A percentile compares a stretch with the other conserved stretches of the same genome.
These are phyloP conservation scores for Sarcophaga carnaria DNA, from an alignment of 2,888 invertebrate species.

Conservation along the genomic window DNA sequence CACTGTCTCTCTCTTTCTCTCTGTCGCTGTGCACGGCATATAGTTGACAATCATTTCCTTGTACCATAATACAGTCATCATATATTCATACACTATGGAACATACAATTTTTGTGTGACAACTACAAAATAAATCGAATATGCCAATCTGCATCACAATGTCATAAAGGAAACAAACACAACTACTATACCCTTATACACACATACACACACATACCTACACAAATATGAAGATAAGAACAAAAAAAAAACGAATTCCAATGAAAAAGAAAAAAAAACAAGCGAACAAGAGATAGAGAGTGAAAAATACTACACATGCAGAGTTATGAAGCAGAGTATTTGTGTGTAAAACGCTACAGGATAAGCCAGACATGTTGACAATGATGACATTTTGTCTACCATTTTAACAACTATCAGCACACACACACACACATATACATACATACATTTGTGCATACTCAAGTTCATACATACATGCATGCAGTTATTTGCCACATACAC, in stretches of 20 bases:
- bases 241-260: constrained; percentile 8
- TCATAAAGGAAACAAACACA: constrained; percentile 33
- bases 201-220: constrained; percentile 17
- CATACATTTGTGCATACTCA: neutral
- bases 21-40: constrained; percentile 11
- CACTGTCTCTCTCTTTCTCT: neutral
- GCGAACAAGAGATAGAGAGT: neutral
- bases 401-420: constrained; percentile 54
- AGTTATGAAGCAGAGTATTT: constrained; percentile 54
- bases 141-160: constrained; percentile 69
- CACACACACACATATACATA: constrained; percentile 5
- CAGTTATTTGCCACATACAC: constrained; percentile 4
- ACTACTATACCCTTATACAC: neutral
- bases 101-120: constrained; percentile 54
- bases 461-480: constrained; percentile 2
- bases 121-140: constrained; percentile 71
- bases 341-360: constrained; percentile 58
- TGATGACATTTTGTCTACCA: constrained; percentile 70
- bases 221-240: constrained; percentile 13
- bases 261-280: constrained; percentile 15
- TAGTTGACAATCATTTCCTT: constrained; percentile 61
- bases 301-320: constrained; percentile 38
- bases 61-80: constrained; percentile 60
- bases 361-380: constrained; percentile 68
- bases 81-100: constrained; percentile 56